Evolutionary conservation across 2,888 invertebrate species (phyloP), one percentile per base, ranked within the genome.

Genomic region (Dorcus hopei): DNA sequence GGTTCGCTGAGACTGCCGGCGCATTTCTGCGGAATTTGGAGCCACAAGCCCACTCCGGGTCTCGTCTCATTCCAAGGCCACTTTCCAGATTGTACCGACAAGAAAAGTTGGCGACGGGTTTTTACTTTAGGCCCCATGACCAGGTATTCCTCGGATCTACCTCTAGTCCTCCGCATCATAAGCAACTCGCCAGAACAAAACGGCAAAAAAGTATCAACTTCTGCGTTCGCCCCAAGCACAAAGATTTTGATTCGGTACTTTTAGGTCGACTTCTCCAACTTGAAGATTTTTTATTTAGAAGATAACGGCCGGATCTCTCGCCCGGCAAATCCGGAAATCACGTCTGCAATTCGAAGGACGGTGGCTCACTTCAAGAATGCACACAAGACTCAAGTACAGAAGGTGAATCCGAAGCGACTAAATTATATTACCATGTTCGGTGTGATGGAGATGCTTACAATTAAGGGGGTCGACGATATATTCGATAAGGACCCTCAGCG

Each of bases 1-100:
- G 97, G 97, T 14, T 95, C 95, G 9, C 96, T 97, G 68, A 87
- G 97, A 23, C 95, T 97, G 87, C 97, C 97, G 0, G 83, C 91
- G 7, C 93, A 89, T 76, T 97, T 96, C 78, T 95, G 95, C 76
- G 97, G 97, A 33, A 84, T 97, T 49, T 97, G 94, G 75, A 97
- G 97, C 0, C 95, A 97, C 78, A 96, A 96, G 75, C 92, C 96
- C 1, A 85, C 89, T 45, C 87, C 90, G 0, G 83, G 84, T 65
- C 82, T 84, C 0, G 80, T 82, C 19, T 78, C 77, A 0, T 87
- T 87, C 0, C 88, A 89, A 75, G 83, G 82, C 62, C 89, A 89
- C 0, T 74, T 76, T 1, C 71, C 81, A 1, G 68, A 72, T 1
- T 84, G 86, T 64, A 74, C 80, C 49, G 45, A 84, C 49, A 79